These are phyloP conservation scores for Caerostris extrusa DNA, from an alignment of 1,140 invertebrate genomes.

Conservation along the genomic window DNA sequence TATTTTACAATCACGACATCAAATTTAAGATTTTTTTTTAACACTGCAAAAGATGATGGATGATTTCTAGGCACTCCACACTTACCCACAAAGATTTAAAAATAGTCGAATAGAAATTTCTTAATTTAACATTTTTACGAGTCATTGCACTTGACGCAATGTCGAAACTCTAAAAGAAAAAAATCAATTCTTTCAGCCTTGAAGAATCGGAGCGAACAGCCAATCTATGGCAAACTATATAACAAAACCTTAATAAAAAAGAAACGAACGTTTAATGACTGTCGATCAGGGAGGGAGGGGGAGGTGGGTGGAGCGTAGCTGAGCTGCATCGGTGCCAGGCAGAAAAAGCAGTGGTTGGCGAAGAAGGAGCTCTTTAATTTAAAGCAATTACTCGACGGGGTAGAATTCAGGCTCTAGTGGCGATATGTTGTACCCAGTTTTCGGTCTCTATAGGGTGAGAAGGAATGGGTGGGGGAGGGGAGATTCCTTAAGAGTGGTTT, in stretches of 20 bases:
- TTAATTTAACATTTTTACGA: neutral
- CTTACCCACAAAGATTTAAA: no score
- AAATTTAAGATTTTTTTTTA: no score
- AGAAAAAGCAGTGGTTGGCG: neutral
- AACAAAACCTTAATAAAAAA: neutral
- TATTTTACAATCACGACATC: no score
- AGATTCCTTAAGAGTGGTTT: slow-evolving; percentile 7
- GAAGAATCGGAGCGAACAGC: neutral
- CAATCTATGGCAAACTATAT: neutral
- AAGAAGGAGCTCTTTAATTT: slow-evolving; percentile 27
- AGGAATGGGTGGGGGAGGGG: neutral
- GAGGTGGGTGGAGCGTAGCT: neutral
- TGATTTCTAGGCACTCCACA: no score
- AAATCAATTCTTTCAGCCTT: neutral
- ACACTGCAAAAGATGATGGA: no score
- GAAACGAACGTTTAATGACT: neutral
- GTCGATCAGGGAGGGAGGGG: neutral
- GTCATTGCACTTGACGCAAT: neutral
- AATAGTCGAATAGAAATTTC: no score
- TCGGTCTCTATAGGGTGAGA: neutral
- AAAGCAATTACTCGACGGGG: slow-evolving; percentile 35
- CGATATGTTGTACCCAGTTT: neutral
- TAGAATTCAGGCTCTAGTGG: slow-evolving; percentile 28
- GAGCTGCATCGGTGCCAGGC: neutral
- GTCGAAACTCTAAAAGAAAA: neutral